phyloP scores from a whole-genome alignment of 2,888 invertebrate genomes.

The Mythimna albipuncta region DNA sequence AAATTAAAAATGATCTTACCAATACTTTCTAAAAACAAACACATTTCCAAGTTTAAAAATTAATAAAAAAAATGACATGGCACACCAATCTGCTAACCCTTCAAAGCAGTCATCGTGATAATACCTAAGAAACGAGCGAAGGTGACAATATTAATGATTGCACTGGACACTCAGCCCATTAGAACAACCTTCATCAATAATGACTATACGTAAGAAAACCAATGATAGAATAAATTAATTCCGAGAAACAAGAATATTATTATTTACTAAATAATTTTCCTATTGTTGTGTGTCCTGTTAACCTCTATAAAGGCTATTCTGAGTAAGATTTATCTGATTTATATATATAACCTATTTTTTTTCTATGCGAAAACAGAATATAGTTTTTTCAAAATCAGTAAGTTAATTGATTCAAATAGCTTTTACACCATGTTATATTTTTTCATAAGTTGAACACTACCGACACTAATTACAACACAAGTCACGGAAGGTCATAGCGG shows the following conservation, averaged over 20 bases:
- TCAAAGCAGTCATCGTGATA: neutral
- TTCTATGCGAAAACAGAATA: no score
- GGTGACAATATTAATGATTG: slow-evolving; percentile 51
- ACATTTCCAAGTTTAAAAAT: no score
- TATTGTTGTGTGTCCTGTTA: slow-evolving; percentile 43
- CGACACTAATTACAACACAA: no score
- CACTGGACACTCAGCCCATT: slow-evolving; percentile 24
- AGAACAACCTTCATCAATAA: slow-evolving; percentile 50
- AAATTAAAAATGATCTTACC: neutral
- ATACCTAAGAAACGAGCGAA: slow-evolving; percentile 14
- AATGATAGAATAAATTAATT: slow-evolving; percentile 60
- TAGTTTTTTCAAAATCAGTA: no score
- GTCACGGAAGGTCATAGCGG: no score
- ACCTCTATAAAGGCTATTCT: neutral
- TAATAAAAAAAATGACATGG: neutral
- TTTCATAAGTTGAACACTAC: no score
- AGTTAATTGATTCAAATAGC: no score
- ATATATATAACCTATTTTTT: no score
- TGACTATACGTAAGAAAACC: slow-evolving; percentile 36
- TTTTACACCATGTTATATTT: no score
- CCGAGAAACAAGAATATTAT: slow-evolving; percentile 50
- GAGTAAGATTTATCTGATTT: slow-evolving; percentile 5
- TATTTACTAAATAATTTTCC: slow-evolving; percentile 47
- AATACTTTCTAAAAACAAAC: no score
- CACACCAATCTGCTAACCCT: neutral